Percentiles rank a stretch among this genome's conserved stretches.
phyloP scores from a whole-genome alignment of 2,888 invertebrate species.

The Andrena bucephala region DNA sequence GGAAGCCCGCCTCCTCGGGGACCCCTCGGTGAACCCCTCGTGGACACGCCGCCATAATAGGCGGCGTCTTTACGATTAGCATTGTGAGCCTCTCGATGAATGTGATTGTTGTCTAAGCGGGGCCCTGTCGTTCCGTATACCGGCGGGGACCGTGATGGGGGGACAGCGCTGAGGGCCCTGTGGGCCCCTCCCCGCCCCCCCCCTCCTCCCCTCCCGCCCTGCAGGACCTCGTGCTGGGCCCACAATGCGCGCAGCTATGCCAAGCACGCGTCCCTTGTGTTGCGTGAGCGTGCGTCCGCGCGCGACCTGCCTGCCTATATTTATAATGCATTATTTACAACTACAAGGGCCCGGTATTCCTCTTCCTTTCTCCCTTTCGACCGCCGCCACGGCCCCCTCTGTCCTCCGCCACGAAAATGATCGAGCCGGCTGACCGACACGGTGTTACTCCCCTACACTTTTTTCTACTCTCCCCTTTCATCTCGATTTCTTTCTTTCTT shows the following conservation, averaged over 20 bases:
- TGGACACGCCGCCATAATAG: conserved; percentile 81
- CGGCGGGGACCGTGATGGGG: conserved; percentile 58
- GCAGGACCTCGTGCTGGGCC: conserved; percentile 80
- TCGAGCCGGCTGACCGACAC: conserved; percentile 5
- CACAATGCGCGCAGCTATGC: conserved; percentile 83
- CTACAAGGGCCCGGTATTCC: conserved; percentile 72
- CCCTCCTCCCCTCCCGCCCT: conserved; percentile 6
- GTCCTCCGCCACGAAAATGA: conserved; percentile 15
- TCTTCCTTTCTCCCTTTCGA: conserved; percentile 42
- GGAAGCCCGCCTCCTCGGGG: conserved; percentile 70
- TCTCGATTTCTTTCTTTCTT: background rate
- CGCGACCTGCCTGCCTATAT: conserved; percentile 81
- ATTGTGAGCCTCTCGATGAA: conserved; percentile 84
- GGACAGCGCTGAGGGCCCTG: conserved; percentile 54
- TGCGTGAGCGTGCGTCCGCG: conserved; percentile 72
- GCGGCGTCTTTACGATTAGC: conserved; percentile 85
- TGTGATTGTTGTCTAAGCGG: conserved; percentile 84
- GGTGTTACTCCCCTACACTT: background rate
- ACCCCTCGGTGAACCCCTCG: conserved; percentile 60
- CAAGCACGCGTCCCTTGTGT: conserved; percentile 83
- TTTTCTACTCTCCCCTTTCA: background rate
- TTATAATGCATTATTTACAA: conserved; percentile 84
- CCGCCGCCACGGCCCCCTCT: conserved; percentile 11
- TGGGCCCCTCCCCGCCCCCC: conserved; percentile 56
- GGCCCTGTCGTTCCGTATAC: conserved; percentile 74